Evolutionary conservation across 2,113 vertebrate genomes (phyloP), one percentile per base, ranked within the genome.

Genomic region (Microcebus jonahi): DNA sequence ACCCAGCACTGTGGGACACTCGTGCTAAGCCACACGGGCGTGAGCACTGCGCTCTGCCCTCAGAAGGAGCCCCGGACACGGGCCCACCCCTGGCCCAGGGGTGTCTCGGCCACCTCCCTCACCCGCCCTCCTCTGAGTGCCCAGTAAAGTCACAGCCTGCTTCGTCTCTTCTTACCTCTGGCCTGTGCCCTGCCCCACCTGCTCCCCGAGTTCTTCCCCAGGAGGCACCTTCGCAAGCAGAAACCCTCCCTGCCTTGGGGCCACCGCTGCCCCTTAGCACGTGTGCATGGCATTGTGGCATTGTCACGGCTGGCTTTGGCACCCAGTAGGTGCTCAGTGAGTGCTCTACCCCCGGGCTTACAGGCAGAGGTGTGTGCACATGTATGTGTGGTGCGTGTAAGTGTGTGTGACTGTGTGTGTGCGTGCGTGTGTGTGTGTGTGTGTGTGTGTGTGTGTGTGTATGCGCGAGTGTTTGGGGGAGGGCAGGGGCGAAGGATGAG

Each of bases 401-500:
- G 18, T 1, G 6, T 39, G 9, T 34, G 55, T 39, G 1, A 42
- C 42, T 39, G 18, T 42, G 18, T 2, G 6, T 39, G 9, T 34
- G 55, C 34, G 1, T 3, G 7, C 21, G 55, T 1, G 10, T 34
- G 55, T 39, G 1, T 3, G 7, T 29, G 55, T 1, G 10, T 36
- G 34, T 21, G 25, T 1, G 10, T 36, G 15, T 55, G 48, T 12
- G 81, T 13, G 4, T 57, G 18, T 39, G 42, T 2, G 7, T 31
- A 7, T 31, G 29, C 2, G 4, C 48, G 9, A 34, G 71, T 53
- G 1, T 10, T 86, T 27, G 7, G 31, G 25, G 31, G 2, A 8
- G 23, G 17, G 63, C 20, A 31, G 21, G 9, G 14, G 18, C 0
- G 2, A 25, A 63, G 76, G 42, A 80, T 61, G 53, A 68, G 45